These are phyloP conservation scores for Coreius guichenoti DNA, from an alignment of 2,797 vertebrate genomes.

Conservation along the genomic window DNA sequence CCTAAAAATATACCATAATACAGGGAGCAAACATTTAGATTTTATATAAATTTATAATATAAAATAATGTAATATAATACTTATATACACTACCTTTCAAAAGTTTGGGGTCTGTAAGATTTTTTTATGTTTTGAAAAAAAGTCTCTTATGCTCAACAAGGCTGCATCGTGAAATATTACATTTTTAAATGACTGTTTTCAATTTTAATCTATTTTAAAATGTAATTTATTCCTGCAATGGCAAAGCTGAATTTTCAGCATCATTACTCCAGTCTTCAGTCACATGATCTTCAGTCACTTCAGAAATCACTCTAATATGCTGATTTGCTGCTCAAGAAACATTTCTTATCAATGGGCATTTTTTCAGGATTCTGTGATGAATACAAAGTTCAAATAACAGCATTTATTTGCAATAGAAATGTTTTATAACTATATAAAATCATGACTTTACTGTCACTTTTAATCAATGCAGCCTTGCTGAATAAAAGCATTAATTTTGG, in stretches of 20 bases:
- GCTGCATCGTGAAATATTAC: neutral
- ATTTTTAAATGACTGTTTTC: neutral
- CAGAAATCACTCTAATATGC: neutral
- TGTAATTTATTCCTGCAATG: neutral
- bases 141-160: neutral
- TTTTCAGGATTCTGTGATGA: neutral
- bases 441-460: neutral
- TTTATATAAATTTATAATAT: neutral
- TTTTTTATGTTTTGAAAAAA: too few relatives aligned
- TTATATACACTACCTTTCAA: neutral
- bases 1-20: slow-evolving; percentile 74
- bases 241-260: neutral
- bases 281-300: neutral
- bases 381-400: neutral
- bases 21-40: neutral
- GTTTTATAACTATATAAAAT: neutral
- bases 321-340: neutral
- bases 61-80: too few relatives aligned
- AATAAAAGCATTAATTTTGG: neutral
- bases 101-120: too few relatives aligned
- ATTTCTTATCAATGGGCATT: neutral
- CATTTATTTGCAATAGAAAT: neutral
- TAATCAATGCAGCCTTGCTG: neutral
- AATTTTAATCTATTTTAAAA: neutral
- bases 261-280: neutral